Evolutionary conservation across 2,113 vertebrate species (phyloP).

Genomic region (Empidonax traillii): DNA sequence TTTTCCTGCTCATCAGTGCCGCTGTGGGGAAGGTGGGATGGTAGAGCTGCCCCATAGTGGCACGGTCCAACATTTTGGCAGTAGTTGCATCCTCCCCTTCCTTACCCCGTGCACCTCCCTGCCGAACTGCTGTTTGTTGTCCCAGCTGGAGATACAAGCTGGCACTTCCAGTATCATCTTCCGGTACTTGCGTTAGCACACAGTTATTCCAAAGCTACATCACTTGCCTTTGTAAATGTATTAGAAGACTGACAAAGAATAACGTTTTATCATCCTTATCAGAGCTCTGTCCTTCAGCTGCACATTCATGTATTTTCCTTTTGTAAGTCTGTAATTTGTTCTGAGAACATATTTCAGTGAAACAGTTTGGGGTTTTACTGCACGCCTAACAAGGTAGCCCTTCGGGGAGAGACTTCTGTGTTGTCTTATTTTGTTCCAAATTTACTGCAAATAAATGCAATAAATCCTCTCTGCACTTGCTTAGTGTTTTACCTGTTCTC

Average conservation of each 20-base stretch:
- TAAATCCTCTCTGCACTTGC: slow-evolving; percentile 22
- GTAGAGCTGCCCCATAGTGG: background rate
- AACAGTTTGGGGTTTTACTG: background rate
- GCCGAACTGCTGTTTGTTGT: background rate
- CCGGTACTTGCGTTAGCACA: background rate
- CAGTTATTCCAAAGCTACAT: background rate
- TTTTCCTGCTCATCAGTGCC: background rate
- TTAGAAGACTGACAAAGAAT: background rate
- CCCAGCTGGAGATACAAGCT: background rate
- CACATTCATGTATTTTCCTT: slow-evolving; percentile 8
- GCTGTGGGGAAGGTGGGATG: background rate
- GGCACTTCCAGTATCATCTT: background rate
- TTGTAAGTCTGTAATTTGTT: slow-evolving; percentile 3
- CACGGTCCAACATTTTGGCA: background rate
- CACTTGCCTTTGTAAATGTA: background rate
- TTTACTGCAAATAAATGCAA: slow-evolving; percentile 34
- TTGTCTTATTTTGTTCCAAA: slow-evolving; percentile 32
- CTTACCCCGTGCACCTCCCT: background rate
- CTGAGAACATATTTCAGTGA: background rate
- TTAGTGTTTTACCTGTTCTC: slow-evolving; percentile 10
- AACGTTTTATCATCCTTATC: background rate
- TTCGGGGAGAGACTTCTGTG: background rate
- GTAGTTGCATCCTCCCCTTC: background rate
- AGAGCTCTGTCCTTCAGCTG: slow-evolving; percentile 7
- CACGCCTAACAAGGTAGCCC: slow-evolving; percentile 19